These are phyloP conservation scores for Perizoma flavofasciatum DNA, from an alignment of 2,888 invertebrate genomes.

Conservation along the genomic window DNA sequence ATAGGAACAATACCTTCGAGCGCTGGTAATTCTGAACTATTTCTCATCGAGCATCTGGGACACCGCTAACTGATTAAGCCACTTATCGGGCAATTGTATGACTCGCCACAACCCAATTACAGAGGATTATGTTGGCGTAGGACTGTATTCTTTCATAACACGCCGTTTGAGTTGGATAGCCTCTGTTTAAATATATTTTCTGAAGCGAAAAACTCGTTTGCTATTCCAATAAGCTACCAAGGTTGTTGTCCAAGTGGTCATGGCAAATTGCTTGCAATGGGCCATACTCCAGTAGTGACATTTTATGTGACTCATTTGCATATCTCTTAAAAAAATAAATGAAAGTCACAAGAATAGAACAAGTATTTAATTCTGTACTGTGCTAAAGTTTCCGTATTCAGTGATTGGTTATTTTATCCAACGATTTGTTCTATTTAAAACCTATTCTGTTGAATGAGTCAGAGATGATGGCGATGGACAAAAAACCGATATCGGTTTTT, in stretches of 20 bases:
- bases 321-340: slow-evolving; percentile 36
- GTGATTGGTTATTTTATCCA: slow-evolving; percentile 54
- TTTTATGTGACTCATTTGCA: slow-evolving; percentile 40
- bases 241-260: slow-evolving; percentile 70
- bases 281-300: slow-evolving; percentile 51
- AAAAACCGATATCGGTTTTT: slow-evolving; percentile 59
- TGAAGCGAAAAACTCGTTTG: slow-evolving; percentile 54
- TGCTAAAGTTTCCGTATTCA: slow-evolving; percentile 51
- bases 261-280: slow-evolving; percentile 64
- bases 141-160: slow-evolving; percentile 25
- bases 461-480: slow-evolving; percentile 57
- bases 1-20: slow-evolving; percentile 76
- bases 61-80: slow-evolving; percentile 51
- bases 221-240: slow-evolving; percentile 60
- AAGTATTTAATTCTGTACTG: slow-evolving; percentile 39
- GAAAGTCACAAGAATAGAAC: slow-evolving; percentile 48
- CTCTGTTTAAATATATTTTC: slow-evolving; percentile 23
- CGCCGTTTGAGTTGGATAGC: slow-evolving; percentile 15
- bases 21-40: slow-evolving; percentile 72
- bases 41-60: slow-evolving; percentile 53
- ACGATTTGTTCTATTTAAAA: slow-evolving; percentile 62
- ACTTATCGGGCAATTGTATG: slow-evolving; percentile 42
- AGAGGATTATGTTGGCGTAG: slow-evolving; percentile 25
- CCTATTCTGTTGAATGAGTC: slow-evolving; percentile 63
- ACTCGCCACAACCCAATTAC: slow-evolving; percentile 33